Evolutionary conservation across 1,140 invertebrate genomes (phyloP), one percentile per base, ranked within the genome.

Genomic region (Zaprionus camerounensis): DNA sequence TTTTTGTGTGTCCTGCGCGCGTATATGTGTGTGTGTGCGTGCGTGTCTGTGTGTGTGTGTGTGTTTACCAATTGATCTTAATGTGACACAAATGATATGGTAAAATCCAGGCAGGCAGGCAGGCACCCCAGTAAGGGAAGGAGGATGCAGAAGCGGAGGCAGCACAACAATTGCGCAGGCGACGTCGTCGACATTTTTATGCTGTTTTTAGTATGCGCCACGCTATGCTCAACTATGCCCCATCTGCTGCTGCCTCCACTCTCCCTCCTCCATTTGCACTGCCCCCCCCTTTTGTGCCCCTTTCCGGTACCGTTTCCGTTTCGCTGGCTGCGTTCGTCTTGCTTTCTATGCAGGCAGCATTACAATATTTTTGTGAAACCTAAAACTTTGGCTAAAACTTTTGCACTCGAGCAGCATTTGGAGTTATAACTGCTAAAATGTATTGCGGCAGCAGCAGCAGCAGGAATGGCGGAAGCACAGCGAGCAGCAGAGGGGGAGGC

Each of bases 41-140:
- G 59, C 49, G 49, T 38, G 12, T 20, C 17, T 44, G 46, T 56
- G 63, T 59, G 56, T 71, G 62, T 71, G 58, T 64, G 75, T 76
- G 78, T 90, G 81, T 88, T 85, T 91, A 85, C 86, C 91, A 91
- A 92, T 92, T 92, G 91, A 92, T 92, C 91, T 91, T 92, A 92
- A 92, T 92, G 91, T 92, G 91, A 91, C 91, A 91, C 86, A 92
- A 92, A 92, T 92, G 86, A 92, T 91, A 91, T 85, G 83, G 80
- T 84, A 88, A 88, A 87, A 78, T 91, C 81, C 84, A 81, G 81
- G 70, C 77, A 76, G 24, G 24, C 24, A 24, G 78, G 66, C 76
- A 67, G 82, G 82, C 70, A 68, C 15, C 38, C 6, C 38, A 17
- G 41, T 2, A n/a, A 17, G 41, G 7, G 13, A 4, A 12, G 4